Evolutionary conservation across 1,140 invertebrate genomes (phyloP).

Genomic region (Dinoponera quadriceps): DNA sequence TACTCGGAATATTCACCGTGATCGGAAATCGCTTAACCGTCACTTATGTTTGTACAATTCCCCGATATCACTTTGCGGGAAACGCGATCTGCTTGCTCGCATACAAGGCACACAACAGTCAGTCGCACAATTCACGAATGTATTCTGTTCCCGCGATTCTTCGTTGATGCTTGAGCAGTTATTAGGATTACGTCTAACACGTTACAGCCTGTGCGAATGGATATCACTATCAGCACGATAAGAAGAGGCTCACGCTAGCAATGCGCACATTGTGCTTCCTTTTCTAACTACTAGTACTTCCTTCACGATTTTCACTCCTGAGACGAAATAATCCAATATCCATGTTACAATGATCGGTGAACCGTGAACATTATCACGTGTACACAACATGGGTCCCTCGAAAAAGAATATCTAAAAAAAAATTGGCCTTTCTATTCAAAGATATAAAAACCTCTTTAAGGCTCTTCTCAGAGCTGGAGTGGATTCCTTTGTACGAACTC

Average conservation of each 20-base stretch:
- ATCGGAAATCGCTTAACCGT: conserved; percentile 2
- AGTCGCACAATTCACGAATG: conserved; percentile 10
- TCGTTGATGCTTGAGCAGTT: conserved; percentile 8
- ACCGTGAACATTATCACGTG: conserved; percentile 2
- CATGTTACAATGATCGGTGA: neutral
- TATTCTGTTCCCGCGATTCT: neutral
- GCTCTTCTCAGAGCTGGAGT: neutral
- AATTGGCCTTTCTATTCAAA: neutral
- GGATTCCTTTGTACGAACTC: neutral
- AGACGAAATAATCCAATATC: too few species aligned
- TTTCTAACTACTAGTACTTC: neutral
- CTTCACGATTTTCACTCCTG: neutral
- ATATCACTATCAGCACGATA: neutral
- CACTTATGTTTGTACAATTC: conserved; percentile 13
- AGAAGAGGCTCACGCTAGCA: neutral
- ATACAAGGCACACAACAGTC: conserved; percentile 26
- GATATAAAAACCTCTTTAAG: neutral
- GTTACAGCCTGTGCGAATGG: neutral
- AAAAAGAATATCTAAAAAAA: conserved; percentile 1
- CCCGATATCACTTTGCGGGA: conserved; percentile 6
- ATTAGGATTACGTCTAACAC: conserved; percentile 2
- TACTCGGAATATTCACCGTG: conserved; percentile 8
- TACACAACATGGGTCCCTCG: neutral
- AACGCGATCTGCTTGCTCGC: neutral
- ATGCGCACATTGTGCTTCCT: neutral